Evolutionary conservation across 2,113 vertebrate species (phyloP).

Genomic region (Opisthocomus hoazin): DNA sequence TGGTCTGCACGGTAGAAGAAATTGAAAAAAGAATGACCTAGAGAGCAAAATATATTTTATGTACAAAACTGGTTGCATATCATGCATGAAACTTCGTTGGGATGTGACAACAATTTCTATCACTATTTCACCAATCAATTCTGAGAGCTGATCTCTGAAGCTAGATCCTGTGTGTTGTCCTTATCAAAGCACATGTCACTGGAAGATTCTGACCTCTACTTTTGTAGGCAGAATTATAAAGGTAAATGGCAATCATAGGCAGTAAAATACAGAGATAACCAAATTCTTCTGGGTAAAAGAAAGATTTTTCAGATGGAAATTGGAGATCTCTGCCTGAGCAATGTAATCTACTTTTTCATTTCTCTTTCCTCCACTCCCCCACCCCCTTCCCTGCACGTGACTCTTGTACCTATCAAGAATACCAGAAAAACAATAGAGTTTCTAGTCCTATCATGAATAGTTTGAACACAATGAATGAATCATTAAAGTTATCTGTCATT

Average conservation of each 20-base stretch:
- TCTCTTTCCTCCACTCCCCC: not conserved
- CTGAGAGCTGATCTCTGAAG: not conserved
- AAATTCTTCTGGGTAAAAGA: not conserved
- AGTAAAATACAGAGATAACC: not conserved
- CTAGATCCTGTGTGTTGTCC: not conserved
- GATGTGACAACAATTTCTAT: not conserved
- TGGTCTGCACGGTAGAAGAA: not conserved
- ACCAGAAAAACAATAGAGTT: not conserved
- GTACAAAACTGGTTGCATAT: not conserved
- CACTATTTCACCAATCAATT: not conserved
- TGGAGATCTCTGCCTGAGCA: not conserved
- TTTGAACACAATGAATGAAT: not conserved
- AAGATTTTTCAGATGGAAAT: not conserved
- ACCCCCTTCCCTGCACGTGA: rapidly evolving
- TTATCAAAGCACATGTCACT: not conserved
- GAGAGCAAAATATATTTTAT: not conserved
- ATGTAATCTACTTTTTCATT: not conserved
- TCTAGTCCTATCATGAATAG: not conserved
- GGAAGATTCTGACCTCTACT: not conserved
- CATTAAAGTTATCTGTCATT: not conserved
- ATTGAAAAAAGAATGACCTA: not conserved
- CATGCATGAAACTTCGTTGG: not conserved
- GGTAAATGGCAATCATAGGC: not conserved
- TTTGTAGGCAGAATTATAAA: not conserved
- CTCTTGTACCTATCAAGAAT: not conserved